A percentile compares a stretch with the other conserved stretches of the same genome.
Conservation (phyloP, 2,797 vertebrate genomes). For the Syndactyla subalaris region DNA sequence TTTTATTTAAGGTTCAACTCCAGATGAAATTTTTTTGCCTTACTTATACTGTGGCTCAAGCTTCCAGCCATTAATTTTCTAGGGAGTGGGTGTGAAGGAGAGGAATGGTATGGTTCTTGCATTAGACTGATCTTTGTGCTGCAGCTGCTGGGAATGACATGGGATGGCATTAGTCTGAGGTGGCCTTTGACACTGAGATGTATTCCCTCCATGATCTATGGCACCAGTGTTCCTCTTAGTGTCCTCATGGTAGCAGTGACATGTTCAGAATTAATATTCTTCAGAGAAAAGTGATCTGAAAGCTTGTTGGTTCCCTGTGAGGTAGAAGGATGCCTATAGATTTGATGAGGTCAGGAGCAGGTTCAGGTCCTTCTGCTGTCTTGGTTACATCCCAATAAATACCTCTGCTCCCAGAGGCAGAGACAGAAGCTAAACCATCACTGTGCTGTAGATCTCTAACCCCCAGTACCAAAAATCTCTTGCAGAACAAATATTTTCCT, state of each 20-base stretch:
- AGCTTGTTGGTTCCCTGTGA: neutral
- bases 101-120: neutral
- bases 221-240: neutral
- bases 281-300: neutral
- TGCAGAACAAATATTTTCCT: neutral
- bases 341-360: neutral
- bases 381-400: neutral
- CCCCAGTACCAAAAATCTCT: neutral
- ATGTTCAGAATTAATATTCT: neutral
- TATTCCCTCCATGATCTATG: accelerated
- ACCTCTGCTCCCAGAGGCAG: neutral
- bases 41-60: neutral
- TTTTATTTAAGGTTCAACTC: neutral
- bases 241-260: neutral
- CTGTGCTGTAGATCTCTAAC: neutral
- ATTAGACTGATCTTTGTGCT: neutral
- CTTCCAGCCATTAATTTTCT: neutral
- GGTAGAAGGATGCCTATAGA: neutral
- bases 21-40: neutral
- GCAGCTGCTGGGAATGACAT: neutral
- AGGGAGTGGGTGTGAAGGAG: neutral
- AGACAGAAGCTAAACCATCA: neutral
- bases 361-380: neutral
- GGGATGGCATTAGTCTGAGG: neutral
- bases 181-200: neutral